These are phyloP conservation scores for Axinella damicornis DNA, from an alignment of 37 sponge, comb jelly and placozoan species.

Conservation along the genomic window DNA sequence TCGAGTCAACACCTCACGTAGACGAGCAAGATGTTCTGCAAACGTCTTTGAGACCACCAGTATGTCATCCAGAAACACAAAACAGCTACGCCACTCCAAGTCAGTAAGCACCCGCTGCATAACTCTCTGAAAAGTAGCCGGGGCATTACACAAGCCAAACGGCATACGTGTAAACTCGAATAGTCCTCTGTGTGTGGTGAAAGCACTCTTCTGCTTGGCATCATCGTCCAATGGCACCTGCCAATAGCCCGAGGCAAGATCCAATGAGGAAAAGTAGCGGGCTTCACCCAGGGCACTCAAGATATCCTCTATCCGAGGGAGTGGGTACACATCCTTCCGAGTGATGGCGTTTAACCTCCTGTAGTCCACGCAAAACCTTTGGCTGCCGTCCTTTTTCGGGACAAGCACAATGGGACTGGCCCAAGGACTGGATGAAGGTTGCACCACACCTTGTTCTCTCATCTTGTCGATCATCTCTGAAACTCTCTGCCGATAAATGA, in stretches of 20 bases:
- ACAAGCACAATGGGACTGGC: slow-evolving; percentile 66
- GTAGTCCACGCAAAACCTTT: slow-evolving; percentile 76
- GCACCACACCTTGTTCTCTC: too few species aligned
- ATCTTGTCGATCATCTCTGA: too few species aligned
- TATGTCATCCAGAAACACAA: neutral
- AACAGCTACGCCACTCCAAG: neutral
- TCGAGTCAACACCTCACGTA: slow-evolving; percentile 29
- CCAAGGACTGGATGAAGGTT: slow-evolving; percentile 67
- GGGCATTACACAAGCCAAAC: too few species aligned
- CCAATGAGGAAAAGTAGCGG: too few species aligned
- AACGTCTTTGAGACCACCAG: slow-evolving; percentile 8
- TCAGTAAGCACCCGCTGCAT: slow-evolving; percentile 3
- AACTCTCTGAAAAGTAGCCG: slow-evolving; percentile 38
- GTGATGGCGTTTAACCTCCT: slow-evolving; percentile 55
- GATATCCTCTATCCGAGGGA: slow-evolving; percentile 41
- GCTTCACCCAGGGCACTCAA: too few species aligned
- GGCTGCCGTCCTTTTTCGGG: slow-evolving; percentile 55
- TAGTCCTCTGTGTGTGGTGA: slow-evolving; percentile 33
- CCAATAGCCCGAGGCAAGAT: slow-evolving; percentile 78
- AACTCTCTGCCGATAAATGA: too few species aligned
- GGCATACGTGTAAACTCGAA: slow-evolving; percentile 46
- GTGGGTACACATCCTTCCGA: slow-evolving; percentile 40
- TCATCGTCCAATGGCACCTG: slow-evolving; percentile 37
- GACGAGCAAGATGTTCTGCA: slow-evolving; percentile 38
- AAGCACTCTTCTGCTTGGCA: slow-evolving; percentile 37